Conservation (phyloP, 2,113 vertebrate species). For the Octodon degus region DNA sequence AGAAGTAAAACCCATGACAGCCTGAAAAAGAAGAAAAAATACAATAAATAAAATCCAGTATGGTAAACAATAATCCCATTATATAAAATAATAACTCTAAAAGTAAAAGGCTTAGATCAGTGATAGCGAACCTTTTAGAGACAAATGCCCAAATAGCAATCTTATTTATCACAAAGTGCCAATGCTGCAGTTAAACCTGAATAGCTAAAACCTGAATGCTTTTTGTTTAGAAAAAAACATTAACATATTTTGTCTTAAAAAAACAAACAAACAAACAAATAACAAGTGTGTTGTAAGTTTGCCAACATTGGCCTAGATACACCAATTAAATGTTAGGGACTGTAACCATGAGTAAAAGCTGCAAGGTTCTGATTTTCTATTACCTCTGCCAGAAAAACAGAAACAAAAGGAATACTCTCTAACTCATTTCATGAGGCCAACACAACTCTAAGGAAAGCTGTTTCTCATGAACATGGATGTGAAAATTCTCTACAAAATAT, state of each 20-base stretch:
- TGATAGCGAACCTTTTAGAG: neutral
- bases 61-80: neutral
- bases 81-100: neutral
- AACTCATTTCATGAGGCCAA: neutral
- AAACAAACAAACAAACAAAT: neutral
- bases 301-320: neutral
- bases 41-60: neutral
- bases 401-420: neutral
- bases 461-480: neutral
- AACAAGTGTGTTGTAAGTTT: neutral
- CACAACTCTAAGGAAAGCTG: neutral
- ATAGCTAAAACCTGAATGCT: neutral
- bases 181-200: neutral
- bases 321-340: neutral
- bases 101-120: neutral
- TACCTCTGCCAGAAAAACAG: neutral
- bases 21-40: neutral
- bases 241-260: neutral
- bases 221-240: neutral
- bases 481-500: neutral
- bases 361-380: neutral
- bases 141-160: neutral
- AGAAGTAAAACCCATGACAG: neutral
- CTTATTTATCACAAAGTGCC: neutral
- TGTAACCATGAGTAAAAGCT: neutral